Evolutionary conservation across 2,113 vertebrate species (phyloP), one percentile per base, ranked within the genome.

Genomic region (Osmerus eperlanus): DNA sequence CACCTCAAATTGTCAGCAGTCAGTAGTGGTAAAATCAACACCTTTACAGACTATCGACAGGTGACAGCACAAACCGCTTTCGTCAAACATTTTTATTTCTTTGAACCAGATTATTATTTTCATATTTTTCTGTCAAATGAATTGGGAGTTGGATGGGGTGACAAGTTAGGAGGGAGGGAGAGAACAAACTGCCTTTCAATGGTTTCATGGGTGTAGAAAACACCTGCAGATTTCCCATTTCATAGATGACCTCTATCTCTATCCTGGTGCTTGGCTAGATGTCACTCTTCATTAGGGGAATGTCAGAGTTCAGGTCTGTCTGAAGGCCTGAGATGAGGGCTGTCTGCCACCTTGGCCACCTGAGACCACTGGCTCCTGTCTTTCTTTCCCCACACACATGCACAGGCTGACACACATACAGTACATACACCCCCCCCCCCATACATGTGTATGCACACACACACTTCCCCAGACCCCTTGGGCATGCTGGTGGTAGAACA

Each of bases 251-350:
- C 70, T 19, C 9, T 63, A 63, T 53, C 59, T 53, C 47, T 53
- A 51, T 54, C 59, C 12, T 11, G 60, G 59, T 16, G 19, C 18
- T 64, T 16, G 62, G 23, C 58, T 53, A 25, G 25, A 60, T 71
- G 70, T 64, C 70, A 64, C 60, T 71, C 63, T 62, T 71, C 47
- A 71, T 64, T 71, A 71, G 53, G 41, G 4, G 14, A 28, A 70
- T 70, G 68, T 70, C 68, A 62, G 47, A 64, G 60, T 71, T 71
- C 70, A 13, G 41, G 7, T 13, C 7, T 23, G 60, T 21, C 51
- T 29, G 60, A 18, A 7, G 47, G 41, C 60, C 47, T 64, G 47
- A 60, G 11, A 29, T 16, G 58, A 61, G 16, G 1, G 16, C 29
- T 23, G 60, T 47, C 58, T 61, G 47, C 18, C 19, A 25, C 60